Evolutionary conservation across 2,888 invertebrate species (phyloP).

Genomic region (Calameuta filiformis): DNA sequence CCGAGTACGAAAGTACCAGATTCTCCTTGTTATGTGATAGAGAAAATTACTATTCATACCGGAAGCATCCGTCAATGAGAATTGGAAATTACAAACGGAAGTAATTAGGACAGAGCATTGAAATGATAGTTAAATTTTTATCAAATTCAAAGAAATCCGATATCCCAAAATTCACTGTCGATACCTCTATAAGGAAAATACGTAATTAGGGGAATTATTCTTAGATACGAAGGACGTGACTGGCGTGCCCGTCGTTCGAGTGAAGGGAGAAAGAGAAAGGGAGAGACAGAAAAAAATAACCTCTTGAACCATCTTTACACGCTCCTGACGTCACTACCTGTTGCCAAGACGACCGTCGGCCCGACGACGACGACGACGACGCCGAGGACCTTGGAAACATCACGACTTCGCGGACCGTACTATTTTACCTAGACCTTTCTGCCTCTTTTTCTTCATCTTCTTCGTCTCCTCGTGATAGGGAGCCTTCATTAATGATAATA

Average conservation of each 20-base stretch:
- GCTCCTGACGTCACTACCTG: slow-evolving; percentile 27
- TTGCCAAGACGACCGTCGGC: slow-evolving; percentile 27
- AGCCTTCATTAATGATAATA: too few species aligned
- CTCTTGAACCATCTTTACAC: background rate
- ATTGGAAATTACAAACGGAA: background rate
- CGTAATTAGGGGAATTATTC: background rate
- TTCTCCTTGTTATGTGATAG: background rate
- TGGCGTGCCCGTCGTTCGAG: background rate
- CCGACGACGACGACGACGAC: background rate
- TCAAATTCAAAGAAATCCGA: background rate
- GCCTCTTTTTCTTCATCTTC: background rate
- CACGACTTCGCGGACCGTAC: background rate
- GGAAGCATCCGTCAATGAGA: background rate
- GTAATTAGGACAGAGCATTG: background rate
- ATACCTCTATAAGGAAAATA: background rate
- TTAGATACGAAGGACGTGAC: background rate
- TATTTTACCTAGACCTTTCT: background rate
- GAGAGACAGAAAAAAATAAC: background rate
- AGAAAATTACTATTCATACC: background rate
- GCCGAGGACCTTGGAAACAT: background rate
- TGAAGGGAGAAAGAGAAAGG: background rate
- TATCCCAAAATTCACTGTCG: background rate
- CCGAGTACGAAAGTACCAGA: background rate
- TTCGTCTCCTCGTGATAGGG: background rate
- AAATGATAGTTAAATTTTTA: background rate